A percentile compares a stretch with the other conserved stretches of the same genome.
phyloP scores from a whole-genome alignment of 2,888 invertebrate genomes.

The Lypha dubia region DNA sequence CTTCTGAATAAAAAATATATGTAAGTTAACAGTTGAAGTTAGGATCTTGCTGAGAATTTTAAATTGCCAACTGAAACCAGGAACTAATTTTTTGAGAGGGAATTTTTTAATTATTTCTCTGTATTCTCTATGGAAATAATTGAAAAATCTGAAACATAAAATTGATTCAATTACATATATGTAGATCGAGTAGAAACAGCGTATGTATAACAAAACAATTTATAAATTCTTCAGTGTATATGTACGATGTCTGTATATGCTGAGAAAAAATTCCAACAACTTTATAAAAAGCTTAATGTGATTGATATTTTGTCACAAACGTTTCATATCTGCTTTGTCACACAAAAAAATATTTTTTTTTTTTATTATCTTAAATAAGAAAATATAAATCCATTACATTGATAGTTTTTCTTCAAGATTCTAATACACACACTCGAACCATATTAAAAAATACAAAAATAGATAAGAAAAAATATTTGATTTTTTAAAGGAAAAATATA shows the following conservation, averaged over 20 bases:
- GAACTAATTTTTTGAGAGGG: too few species aligned
- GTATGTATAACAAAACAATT: too few species aligned
- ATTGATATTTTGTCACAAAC: slow-evolving; percentile 58
- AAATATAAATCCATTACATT: slow-evolving; percentile 60
- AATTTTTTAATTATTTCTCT: too few species aligned
- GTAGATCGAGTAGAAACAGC: too few species aligned
- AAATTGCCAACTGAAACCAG: too few species aligned
- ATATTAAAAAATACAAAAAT: background rate
- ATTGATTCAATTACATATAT: too few species aligned
- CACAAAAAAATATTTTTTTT: slow-evolving; percentile 23
- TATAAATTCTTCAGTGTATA: too few species aligned
- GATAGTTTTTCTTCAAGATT: slow-evolving; percentile 53
- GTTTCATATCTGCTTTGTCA: slow-evolving; percentile 35
- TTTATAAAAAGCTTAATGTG: slow-evolving; percentile 18
- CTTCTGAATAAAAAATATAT: too few species aligned
- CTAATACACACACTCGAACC: background rate
- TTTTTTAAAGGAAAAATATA: background rate
- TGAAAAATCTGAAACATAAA: too few species aligned
- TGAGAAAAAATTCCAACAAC: background rate
- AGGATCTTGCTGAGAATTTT: too few species aligned
- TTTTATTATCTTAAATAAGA: slow-evolving; percentile 44
- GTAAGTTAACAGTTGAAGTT: too few species aligned
- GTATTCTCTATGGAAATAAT: too few species aligned
- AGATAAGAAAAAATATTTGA: background rate
- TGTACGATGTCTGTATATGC: background rate